Conservation (phyloP, 2,888 invertebrate species). For the Protonemura montana region DNA sequence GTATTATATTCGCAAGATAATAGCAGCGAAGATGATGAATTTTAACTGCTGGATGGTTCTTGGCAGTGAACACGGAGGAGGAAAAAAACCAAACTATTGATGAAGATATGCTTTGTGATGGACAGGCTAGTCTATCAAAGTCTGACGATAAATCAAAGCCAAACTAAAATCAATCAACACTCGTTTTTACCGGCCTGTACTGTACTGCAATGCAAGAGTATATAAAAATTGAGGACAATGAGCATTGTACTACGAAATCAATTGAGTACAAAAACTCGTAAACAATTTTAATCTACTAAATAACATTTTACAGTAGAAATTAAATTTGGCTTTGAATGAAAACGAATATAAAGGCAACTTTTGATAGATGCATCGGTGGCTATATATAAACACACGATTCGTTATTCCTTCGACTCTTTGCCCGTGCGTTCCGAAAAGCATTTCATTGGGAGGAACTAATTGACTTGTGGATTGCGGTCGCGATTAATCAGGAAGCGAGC, state of each 20-base stretch:
- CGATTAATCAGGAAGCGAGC: neutral
- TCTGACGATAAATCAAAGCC: neutral
- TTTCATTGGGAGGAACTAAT: neutral
- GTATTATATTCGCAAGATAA: neutral
- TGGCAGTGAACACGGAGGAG: neutral
- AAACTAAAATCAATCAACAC: neutral
- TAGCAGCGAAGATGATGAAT: neutral
- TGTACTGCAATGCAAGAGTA: neutral
- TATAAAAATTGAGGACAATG: neutral
- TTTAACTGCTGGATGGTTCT: neutral
- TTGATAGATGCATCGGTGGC: neutral
- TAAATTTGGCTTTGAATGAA: neutral
- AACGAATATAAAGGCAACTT: neutral
- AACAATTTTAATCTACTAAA: slow-evolving; percentile 4
- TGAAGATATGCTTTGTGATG: neutral
- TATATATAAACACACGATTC: neutral
- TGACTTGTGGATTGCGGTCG: neutral
- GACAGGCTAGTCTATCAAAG: neutral
- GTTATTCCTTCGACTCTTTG: neutral
- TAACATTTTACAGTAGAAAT: neutral
- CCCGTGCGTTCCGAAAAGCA: neutral
- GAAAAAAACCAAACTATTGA: neutral
- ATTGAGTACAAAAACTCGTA: neutral
- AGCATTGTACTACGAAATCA: neutral
- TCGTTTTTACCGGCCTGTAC: neutral